These are phyloP conservation scores for Bambusicola thoracicus DNA, from an alignment of 2,113 vertebrate genomes.

Conservation along the genomic window DNA sequence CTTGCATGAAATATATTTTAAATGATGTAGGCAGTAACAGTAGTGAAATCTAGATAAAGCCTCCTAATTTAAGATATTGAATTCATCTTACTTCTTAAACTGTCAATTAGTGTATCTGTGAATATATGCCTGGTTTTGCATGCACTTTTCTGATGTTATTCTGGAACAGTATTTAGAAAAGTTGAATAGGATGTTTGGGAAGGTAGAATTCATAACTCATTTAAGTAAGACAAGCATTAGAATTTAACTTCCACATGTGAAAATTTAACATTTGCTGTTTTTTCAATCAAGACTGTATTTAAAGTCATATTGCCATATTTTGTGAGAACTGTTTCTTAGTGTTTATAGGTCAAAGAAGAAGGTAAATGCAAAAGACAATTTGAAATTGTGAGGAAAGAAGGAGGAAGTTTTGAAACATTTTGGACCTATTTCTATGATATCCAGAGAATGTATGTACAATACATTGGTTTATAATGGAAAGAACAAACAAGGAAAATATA, in stretches of 20 bases:
- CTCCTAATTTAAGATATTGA: background rate
- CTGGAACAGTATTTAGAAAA: background rate
- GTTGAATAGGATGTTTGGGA: background rate
- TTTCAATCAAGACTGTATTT: background rate
- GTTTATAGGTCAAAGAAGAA: background rate
- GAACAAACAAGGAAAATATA: background rate
- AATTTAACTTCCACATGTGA: background rate
- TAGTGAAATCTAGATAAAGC: background rate
- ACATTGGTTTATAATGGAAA: background rate
- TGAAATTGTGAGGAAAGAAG: background rate
- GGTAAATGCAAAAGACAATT: background rate
- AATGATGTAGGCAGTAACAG: background rate
- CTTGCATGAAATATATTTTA: background rate
- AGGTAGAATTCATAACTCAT: background rate
- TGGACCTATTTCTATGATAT: background rate
- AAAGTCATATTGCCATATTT: background rate
- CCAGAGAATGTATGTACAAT: fast-evolving
- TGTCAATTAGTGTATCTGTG: background rate
- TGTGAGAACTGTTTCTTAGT: background rate
- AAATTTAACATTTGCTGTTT: background rate
- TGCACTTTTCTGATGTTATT: background rate
- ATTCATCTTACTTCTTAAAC: background rate
- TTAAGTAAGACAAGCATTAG: background rate
- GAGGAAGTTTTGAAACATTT: background rate
- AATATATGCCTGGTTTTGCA: background rate